Evolutionary conservation across 2,888 invertebrate genomes (phyloP), one percentile per base, ranked within the genome.

Genomic region (Hedychridium roseum): DNA sequence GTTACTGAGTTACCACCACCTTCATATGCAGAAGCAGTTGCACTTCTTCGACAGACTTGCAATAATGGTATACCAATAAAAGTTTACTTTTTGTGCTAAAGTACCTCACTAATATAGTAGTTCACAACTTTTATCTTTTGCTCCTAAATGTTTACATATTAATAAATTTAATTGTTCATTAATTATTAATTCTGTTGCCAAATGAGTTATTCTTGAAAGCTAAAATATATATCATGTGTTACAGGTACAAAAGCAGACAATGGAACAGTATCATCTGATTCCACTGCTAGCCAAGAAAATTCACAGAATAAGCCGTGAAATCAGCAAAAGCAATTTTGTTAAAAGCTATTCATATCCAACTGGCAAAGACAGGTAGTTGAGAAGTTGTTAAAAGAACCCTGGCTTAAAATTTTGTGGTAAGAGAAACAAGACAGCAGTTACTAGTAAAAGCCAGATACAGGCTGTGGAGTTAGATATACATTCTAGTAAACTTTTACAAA

Each of bases 1-100:
- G 80, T 74, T 44, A 83, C 83, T 11, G 86, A 85, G 68, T 79
- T 82, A 20, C 85, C 86, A 7, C 86, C 86, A 2, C 86, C 86
- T 1, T 82, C 85, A 9, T 86, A 87, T 67, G 85, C 85, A 64
- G 86, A 86, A 80, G 86, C 86, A 16, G 64, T 74, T 31, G 69
- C 72, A 28, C 57, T 74, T 14, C 64, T 74, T 11, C 70, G 68
- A 40, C 73, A 68, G 39, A 53, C 61, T 34, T 66, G 64, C 34
- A 58, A 61, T 35, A 67, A 68, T 44, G 73, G 73, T 70, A 54
- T 56, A 38, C 32, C 30, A 16, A 23, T 7, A 37, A 15, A 34
- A 9, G 16, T 15, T 17, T 4, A 26, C 32, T 30, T 18, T 28
- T 15, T 28, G n/a, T 21, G 12, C 34, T 46, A 26, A 28, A 18